These are phyloP conservation scores for Drosophila lutescens DNA, from an alignment of 2,888 invertebrate genomes.

Conservation along the genomic window DNA sequence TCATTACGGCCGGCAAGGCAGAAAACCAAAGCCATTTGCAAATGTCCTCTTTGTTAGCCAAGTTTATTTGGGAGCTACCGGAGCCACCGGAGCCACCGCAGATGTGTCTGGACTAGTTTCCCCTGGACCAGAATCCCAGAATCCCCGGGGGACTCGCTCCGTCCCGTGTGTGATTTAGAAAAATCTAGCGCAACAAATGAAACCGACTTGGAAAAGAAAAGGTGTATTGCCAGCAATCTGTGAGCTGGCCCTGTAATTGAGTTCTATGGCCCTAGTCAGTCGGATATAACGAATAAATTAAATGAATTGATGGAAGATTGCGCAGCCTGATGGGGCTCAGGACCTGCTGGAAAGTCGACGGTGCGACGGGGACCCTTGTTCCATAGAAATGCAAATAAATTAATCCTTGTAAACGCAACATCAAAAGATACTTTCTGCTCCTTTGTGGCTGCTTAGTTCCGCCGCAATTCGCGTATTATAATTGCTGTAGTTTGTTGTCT, in stretches of 20 bases:
- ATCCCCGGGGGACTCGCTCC: slow-evolving; percentile 41
- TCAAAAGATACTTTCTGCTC: slow-evolving; percentile 37
- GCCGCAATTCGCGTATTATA: slow-evolving; percentile 60
- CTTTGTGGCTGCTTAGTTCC: slow-evolving; percentile 44
- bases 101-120: slow-evolving; percentile 66
- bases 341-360: slow-evolving; percentile 29
- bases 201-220: slow-evolving; percentile 38
- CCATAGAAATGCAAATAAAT: slow-evolving; percentile 34
- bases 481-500: slow-evolving; percentile 73
- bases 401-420: slow-evolving; percentile 41
- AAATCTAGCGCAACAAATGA: slow-evolving; percentile 82
- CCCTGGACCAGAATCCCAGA: slow-evolving; percentile 17
- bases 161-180: slow-evolving; percentile 68
- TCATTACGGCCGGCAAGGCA: slow-evolving; percentile 65
- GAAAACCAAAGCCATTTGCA: slow-evolving; percentile 76
- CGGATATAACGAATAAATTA: slow-evolving; percentile 56
- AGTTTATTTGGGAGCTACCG: slow-evolving; percentile 58
- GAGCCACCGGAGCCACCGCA: slow-evolving; percentile 32
- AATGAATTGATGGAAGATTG: slow-evolving; percentile 42
- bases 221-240: slow-evolving; percentile 33
- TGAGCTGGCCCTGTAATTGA: slow-evolving; percentile 28
- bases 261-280: slow-evolving; percentile 47
- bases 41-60: slow-evolving; percentile 73
- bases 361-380: slow-evolving; percentile 1
- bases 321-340: slow-evolving; percentile 55